Conservation (phyloP, 2,888 invertebrate species). For the Dryomyza anilis region DNA sequence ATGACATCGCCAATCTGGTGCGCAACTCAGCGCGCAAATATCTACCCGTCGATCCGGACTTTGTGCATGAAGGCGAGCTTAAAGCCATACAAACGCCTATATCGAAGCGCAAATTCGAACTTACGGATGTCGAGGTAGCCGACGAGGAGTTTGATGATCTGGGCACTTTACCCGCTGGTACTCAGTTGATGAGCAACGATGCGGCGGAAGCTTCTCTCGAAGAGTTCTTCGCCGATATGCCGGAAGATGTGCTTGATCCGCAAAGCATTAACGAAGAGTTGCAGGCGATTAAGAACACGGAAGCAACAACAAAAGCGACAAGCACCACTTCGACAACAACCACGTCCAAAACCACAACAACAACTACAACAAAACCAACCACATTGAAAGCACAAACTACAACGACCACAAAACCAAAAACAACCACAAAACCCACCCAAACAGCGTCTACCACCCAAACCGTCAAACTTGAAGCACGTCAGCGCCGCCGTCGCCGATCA, state of each 20-base stretch:
- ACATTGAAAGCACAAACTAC: neutral
- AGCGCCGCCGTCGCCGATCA: slow-evolving; percentile 30
- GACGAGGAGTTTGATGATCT: slow-evolving; percentile 34
- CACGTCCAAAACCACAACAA: neutral
- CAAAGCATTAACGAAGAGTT: slow-evolving; percentile 52
- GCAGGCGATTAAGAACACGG: slow-evolving; percentile 22
- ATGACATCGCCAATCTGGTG: slow-evolving; percentile 70
- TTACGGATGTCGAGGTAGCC: slow-evolving; percentile 38
- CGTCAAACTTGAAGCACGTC: neutral
- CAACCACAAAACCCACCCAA: neutral
- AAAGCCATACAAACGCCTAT: slow-evolving; percentile 28
- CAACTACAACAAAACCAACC: neutral
- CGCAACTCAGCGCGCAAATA: slow-evolving; percentile 62
- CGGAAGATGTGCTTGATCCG: slow-evolving; percentile 49
- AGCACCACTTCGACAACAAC: neutral
- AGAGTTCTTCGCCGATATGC: slow-evolving; percentile 50
- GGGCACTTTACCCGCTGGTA: slow-evolving; percentile 38
- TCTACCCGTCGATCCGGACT: slow-evolving; percentile 41
- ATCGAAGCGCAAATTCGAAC: slow-evolving; percentile 39
- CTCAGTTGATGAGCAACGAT: slow-evolving; percentile 1
- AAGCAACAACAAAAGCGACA: neutral
- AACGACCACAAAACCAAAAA: neutral
- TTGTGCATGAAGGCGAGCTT: slow-evolving; percentile 33
- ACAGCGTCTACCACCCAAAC: neutral
- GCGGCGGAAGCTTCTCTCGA: slow-evolving; percentile 41